A percentile compares a stretch with the other conserved stretches of the same genome.
phyloP scores from a whole-genome alignment of 2,888 invertebrate genomes.

The Argynnis bischoffii region DNA sequence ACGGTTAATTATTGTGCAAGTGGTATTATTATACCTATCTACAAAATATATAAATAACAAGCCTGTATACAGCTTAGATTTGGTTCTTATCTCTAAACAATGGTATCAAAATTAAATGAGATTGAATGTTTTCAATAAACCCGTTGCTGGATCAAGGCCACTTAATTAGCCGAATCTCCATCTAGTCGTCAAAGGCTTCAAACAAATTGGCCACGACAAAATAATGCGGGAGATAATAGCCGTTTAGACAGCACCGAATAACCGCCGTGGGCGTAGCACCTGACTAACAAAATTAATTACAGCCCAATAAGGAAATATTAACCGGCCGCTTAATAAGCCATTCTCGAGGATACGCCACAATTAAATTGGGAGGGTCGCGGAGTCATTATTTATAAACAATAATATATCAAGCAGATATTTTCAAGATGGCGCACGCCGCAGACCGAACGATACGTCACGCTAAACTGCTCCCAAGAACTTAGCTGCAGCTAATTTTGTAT shows the following conservation, averaged over 20 bases:
- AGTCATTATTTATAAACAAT: constrained; percentile 81
- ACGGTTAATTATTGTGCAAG: too few relatives aligned
- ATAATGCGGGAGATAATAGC: constrained; percentile 77
- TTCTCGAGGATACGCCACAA: constrained; percentile 77
- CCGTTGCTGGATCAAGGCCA: constrained; percentile 49
- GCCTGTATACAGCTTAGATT: too few relatives aligned
- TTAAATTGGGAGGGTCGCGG: constrained; percentile 78
- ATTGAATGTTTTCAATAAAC: constrained; percentile 31
- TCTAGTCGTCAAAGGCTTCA: constrained; percentile 74
- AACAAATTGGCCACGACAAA: constrained; percentile 77
- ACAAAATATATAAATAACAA: too few relatives aligned
- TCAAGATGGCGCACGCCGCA: constrained; percentile 77
- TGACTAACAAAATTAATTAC: constrained; percentile 81
- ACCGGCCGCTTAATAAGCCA: constrained; percentile 80
- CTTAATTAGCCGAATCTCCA: constrained; percentile 73
- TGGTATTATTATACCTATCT: too few relatives aligned
- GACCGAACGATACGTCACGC: constrained; percentile 59
- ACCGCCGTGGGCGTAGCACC: constrained; percentile 72
- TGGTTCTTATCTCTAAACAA: too few relatives aligned
- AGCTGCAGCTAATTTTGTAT: constrained; percentile 40
- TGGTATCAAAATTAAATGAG: too few relatives aligned
- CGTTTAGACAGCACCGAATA: constrained; percentile 58
- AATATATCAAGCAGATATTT: constrained; percentile 81
- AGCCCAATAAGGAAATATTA: constrained; percentile 79
- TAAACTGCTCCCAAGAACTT: constrained; percentile 38